Base-by-base conservation (phyloP, 2,797 vertebrate genomes). In the Poeciliopsis gracilis region DNA sequence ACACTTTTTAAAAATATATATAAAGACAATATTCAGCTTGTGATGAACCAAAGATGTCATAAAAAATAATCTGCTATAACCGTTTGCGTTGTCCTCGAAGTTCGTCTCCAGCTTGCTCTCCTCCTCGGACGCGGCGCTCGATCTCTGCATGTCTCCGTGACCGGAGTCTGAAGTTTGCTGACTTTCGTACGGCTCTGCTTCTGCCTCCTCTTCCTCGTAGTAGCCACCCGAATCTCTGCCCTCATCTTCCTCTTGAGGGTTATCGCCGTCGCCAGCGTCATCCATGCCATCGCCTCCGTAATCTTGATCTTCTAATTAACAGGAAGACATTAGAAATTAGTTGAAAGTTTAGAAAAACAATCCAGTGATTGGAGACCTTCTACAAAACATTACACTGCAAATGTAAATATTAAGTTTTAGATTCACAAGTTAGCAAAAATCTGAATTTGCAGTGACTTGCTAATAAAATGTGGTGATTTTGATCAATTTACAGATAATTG, bases 211-310 rank as follows among this genome's bases (percentile, higher is more conserved):
- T 4, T 91, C 92, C 75, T 95, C 93, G 0, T 88, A 92, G 76
- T 92, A 89, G 51, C 88, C 93, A 11, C 92, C 93, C 0, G 92
- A 94, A 86, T 94, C 91, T 79, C 86, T 77, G 2, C 89, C 93
- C 49, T 93, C 94, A 7, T 93, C 93, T 79, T 93, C 90, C 74
- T 94, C 91, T 82, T 87, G 89, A 2, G 66, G 86, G 10, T 30
- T 61, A 1, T 73, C 83, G 0, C 20, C 87, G 1, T 70, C 83
- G 0, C 66, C 78, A 6, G 13, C 87, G 5, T 91, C 91, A 11
- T 2, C 84, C 0, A 49, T 81, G 0, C 59, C 78, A 5, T 18
- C 88, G 16, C 55, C 87, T 5, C 43, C 86, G 12, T 36, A 46
- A 25, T 85, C 90, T 18, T 90, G 93, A 49, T 81, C 92, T 78